Base-by-base conservation (phyloP, 2,797 vertebrate species). In the Spea hammondii region DNA sequence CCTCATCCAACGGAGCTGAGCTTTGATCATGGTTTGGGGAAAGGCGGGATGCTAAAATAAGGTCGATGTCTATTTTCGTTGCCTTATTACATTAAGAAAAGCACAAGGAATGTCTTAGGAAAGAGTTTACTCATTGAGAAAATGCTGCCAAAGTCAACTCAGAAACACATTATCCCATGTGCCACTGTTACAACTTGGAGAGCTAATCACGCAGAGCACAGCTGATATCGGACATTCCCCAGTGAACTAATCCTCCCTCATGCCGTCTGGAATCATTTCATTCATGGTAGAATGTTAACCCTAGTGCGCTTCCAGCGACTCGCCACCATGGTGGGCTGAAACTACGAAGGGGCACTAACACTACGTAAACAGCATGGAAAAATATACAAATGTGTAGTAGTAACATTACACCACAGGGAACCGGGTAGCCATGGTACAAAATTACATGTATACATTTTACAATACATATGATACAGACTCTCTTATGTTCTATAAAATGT, bases 1-100 rank as follows among this genome's bases (percentile, higher is more conserved):
- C 79, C 9, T 2, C 73, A 11, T 81, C 79, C 79, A 81, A 81
- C 72, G 72, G 47, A 62, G 46, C 64, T 44, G 51, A n/a, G 64
- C 79, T 81, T 81, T 81, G 79, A 81, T 81, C 79, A 81, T 47
- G 7, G 64, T 14, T 72, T 47, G 59, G 62, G 70, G 79, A 81
- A 81, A 55, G 51, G 69, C 79, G 72, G 64, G 64, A 77, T 68
- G 74, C 79, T 81, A 81, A 68, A 77, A 72, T 76, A 76, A 81
- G 69, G 13, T 70, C 57, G 48, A 53, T 47, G 76, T 77, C 79
- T 81, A 77, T 77, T 77, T 77, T 68, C 54, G 70, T 32, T 72
- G 79, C 74, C 74, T 81, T 81, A 76, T 81, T 81, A 76, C 79
- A 81, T 77, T 81, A 77, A 51, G 74, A 70, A 72, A 76, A 80